Percentiles rank a stretch among this genome's conserved stretches.
These are phyloP conservation scores for Strigamia crassipes DNA, from an alignment of 2,888 invertebrate genomes.

Conservation along the genomic window DNA sequence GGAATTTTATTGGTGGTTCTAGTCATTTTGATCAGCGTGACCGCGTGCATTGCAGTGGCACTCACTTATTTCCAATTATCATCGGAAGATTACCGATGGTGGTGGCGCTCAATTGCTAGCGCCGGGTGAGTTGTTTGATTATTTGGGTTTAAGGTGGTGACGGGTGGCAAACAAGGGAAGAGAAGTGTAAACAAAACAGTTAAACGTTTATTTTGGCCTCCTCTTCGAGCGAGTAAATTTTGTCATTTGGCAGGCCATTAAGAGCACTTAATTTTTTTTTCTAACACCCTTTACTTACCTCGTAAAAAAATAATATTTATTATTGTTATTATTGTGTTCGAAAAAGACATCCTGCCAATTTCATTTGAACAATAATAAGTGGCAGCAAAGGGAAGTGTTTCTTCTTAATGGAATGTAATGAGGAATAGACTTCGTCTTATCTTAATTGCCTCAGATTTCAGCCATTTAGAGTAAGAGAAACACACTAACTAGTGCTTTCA, in stretches of 20 bases:
- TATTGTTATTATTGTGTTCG: too few relatives aligned
- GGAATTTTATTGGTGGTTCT: constrained; percentile 62
- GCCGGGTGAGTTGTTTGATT: constrained; percentile 59
- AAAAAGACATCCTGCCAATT: too few relatives aligned
- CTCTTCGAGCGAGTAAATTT: background rate
- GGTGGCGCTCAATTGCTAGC: constrained; percentile 63
- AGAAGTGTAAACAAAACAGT: background rate
- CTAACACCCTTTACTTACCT: background rate
- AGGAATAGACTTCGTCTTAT: too few relatives aligned
- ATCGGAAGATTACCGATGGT: constrained; percentile 64
- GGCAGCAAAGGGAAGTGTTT: too few relatives aligned
- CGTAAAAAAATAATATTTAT: background rate
- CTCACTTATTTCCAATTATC: constrained; percentile 64
- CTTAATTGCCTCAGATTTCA: too few relatives aligned
- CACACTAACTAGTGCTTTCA: too few relatives aligned
- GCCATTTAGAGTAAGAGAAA: too few relatives aligned
- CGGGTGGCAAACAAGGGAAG: background rate
- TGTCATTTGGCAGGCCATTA: background rate
- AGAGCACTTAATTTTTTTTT: background rate
- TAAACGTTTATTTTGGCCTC: background rate
- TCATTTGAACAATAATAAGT: too few relatives aligned
- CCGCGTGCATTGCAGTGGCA: constrained; percentile 63
- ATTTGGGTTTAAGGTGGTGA: background rate
- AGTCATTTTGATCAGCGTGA: constrained; percentile 62
- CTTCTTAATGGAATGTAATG: too few relatives aligned